Evolutionary conservation across 2,888 invertebrate species (phyloP).

Genomic region (Protonemura montana): DNA sequence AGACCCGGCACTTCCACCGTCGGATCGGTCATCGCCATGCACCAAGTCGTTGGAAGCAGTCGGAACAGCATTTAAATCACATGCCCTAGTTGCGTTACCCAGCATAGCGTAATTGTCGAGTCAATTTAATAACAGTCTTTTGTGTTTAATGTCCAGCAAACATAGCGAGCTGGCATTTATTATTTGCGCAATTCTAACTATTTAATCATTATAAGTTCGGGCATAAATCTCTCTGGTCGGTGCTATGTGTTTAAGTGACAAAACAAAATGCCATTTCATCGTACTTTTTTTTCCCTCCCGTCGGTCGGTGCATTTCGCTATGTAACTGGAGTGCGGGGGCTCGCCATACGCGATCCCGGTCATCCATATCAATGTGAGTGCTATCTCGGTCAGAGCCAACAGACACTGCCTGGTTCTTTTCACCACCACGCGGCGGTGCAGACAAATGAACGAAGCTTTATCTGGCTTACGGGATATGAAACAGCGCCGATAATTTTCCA

Average conservation of each 20-base stretch:
- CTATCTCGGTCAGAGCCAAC: background rate
- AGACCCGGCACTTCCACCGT: background rate
- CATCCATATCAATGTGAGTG: background rate
- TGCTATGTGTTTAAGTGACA: conserved; percentile 8
- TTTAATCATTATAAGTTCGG: conserved; percentile 21
- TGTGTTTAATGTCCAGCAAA: background rate
- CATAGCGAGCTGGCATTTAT: background rate
- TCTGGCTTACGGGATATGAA: background rate
- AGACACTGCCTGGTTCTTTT: background rate
- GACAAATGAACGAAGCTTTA: conserved; percentile 3
- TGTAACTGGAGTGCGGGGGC: background rate
- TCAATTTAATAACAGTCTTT: conserved; percentile 12
- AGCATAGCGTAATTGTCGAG: background rate
- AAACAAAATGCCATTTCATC: conserved; percentile 20
- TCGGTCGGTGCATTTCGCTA: conserved; percentile 16
- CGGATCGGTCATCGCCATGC: background rate
- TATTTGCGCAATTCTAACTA: conserved; percentile 13
- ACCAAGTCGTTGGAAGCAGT: background rate
- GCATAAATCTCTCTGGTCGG: background rate
- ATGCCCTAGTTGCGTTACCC: background rate
- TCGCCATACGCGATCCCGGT: background rate
- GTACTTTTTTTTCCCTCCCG: too few relatives aligned
- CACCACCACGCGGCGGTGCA: background rate
- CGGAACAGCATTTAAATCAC: background rate
- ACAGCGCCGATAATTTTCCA: background rate